phyloP scores from a whole-genome alignment of 1,140 invertebrate species.

The Tetramorium parvispinum region DNA sequence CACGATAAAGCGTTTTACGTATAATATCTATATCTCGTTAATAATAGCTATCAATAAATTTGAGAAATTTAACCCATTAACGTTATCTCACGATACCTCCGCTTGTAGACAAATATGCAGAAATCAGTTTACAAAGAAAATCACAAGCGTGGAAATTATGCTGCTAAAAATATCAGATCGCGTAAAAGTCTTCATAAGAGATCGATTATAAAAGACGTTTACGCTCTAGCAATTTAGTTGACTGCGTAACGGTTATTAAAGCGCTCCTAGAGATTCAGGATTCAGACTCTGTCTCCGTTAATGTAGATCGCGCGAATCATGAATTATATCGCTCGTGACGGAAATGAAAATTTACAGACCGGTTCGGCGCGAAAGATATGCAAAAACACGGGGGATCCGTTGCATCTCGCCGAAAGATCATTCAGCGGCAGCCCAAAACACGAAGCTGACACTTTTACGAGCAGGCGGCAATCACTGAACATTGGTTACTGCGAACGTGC shows the following conservation, averaged over 20 bases:
- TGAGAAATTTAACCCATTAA: not conserved
- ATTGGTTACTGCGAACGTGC: conserved; percentile 45
- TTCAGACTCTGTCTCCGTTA: not conserved
- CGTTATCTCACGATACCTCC: not conserved
- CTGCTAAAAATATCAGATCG: not conserved
- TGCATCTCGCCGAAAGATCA: conserved; percentile 17
- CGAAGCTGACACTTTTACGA: conserved; percentile 58
- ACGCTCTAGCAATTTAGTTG: not conserved
- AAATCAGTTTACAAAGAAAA: conserved; percentile 12
- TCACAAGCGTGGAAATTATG: not conserved
- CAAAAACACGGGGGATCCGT: not conserved
- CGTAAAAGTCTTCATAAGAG: not conserved
- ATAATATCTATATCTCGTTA: not conserved
- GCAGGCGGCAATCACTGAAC: conserved; percentile 32
- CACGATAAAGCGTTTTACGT: not conserved
- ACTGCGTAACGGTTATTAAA: not conserved
- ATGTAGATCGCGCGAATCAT: not conserved
- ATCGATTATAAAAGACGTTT: not conserved
- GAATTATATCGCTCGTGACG: not conserved
- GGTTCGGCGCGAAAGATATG: not conserved
- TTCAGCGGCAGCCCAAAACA: not conserved
- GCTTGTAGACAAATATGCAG: not conserved
- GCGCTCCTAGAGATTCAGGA: not conserved
- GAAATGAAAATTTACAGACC: conserved; percentile 29
- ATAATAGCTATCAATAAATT: not conserved